Evolutionary conservation across 2,113 vertebrate genomes (phyloP).

Genomic region (Mus pahari): DNA sequence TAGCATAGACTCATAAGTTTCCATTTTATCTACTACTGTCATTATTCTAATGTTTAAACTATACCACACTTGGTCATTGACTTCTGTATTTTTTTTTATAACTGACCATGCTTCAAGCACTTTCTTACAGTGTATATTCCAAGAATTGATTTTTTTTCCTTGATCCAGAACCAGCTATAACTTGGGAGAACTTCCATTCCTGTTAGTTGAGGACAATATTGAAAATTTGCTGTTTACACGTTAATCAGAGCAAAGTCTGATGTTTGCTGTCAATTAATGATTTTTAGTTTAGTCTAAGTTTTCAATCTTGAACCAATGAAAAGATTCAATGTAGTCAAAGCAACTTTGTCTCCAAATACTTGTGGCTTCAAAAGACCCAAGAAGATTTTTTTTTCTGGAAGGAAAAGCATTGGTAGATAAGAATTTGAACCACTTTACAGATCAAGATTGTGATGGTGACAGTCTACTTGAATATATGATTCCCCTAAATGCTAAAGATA

Average conservation of each 20-base stretch:
- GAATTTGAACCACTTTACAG: not conserved
- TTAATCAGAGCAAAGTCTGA: not conserved
- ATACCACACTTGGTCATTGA: not conserved
- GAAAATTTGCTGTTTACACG: not conserved
- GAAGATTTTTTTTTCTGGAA: not conserved
- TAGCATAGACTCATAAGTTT: not conserved
- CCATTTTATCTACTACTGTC: not conserved
- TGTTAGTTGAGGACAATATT: not conserved
- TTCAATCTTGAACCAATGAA: not conserved
- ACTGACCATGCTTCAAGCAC: not conserved
- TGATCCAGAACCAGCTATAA: not conserved
- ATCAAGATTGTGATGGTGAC: not conserved
- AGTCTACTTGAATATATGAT: not conserved
- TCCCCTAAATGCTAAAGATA: not conserved
- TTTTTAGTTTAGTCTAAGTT: not conserved
- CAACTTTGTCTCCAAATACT: not conserved
- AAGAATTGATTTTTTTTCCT: not conserved
- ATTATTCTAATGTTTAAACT: not conserved
- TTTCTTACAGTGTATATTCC: not conserved
- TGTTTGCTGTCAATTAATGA: not conserved
- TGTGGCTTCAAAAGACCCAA: not conserved
- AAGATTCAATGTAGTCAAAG: not conserved
- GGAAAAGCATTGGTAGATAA: not conserved
- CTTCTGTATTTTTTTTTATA: not conserved
- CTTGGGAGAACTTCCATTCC: not conserved